Evolutionary conservation across 2,113 vertebrate species (phyloP), one percentile per base, ranked within the genome.

Genomic region (Tachysurus vachellii): DNA sequence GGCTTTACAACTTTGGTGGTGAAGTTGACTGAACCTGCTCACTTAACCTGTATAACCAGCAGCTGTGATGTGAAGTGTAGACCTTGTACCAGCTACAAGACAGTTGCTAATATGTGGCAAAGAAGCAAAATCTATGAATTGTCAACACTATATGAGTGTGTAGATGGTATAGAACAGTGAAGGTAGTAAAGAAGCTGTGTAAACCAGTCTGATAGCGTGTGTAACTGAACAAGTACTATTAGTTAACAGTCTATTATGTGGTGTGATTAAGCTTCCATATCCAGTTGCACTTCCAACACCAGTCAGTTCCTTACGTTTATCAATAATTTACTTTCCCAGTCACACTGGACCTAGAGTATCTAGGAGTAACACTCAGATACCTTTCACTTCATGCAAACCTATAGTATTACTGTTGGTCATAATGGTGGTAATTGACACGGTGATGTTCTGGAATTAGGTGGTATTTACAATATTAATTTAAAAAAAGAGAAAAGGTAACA

Each of bases 361-460:
- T 88, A 88, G 77, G 56, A 88, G 83, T 6, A 85, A 80, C n/a
- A 53, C 83, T 70, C 62, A 71, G 90, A 89, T 91, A 89, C 82
- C 76, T 83, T 88, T 89, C 89, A 88, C 71, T 86, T 71, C 31
- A 70, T 81, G 54, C 44, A 50, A 36, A 70, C 80, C 57, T 86
- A 86, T 89, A 82, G 26, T 85, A 36, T 88, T 89, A 86, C 83
- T 86, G 28, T n/a, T 19, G 54, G 28, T 71, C 81, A 84, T 61
- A 73, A 66, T 31, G 68, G 68, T 64, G 85, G 19, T 80, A 16
- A 79, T 66, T 68, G 71, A 79, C 23, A 75, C 36, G 23, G 62
- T 36, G 28, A 59, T 53, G 14, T 16, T 42, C 36, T 54, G 71
- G 26, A 71, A 17, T 21, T 21, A 44, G 47, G 17, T 19, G 6